Evolutionary conservation across 1,140 invertebrate genomes (phyloP).

Genomic region (Cataglyphis hispanica): DNA sequence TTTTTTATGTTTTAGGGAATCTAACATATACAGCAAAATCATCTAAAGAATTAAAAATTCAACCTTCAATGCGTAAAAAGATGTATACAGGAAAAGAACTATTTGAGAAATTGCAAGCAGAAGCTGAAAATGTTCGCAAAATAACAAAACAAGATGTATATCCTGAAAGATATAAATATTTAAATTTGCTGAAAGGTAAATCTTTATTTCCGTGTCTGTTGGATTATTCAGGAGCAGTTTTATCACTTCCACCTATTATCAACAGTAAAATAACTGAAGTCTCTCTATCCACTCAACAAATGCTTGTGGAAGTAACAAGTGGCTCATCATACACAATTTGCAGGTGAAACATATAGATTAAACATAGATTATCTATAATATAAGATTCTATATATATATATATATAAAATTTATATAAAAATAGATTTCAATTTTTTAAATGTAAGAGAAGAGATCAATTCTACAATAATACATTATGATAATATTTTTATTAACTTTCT

Average conservation of each 20-base stretch:
- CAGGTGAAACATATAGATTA: constrained; percentile 86
- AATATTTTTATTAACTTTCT: constrained; percentile 42
- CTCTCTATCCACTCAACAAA: constrained; percentile 88
- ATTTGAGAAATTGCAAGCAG: constrained; percentile 89
- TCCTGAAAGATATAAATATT: constrained; percentile 93
- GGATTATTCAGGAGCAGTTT: constrained; percentile 88
- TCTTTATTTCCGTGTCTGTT: constrained; percentile 90
- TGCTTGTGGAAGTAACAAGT: constrained; percentile 93
- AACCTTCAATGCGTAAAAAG: constrained; percentile 89
- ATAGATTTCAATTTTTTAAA: constrained; percentile 27
- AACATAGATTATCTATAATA: not conserved
- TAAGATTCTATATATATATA: not conserved
- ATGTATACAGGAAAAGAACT: constrained; percentile 89
- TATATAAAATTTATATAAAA: not conserved
- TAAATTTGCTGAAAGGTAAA: constrained; percentile 93
- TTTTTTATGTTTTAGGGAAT: constrained; percentile 84
- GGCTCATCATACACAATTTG: constrained; percentile 89
- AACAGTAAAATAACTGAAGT: constrained; percentile 93
- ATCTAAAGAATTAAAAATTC: constrained; percentile 89
- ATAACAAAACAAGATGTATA: constrained; percentile 93
- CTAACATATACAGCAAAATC: constrained; percentile 89
- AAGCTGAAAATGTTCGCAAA: constrained; percentile 91
- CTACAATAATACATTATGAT: not conserved
- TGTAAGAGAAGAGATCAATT: not conserved
- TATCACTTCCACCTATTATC: constrained; percentile 94